Conservation (phyloP, 2,888 invertebrate genomes). For the Callyntrura sp. region DNA sequence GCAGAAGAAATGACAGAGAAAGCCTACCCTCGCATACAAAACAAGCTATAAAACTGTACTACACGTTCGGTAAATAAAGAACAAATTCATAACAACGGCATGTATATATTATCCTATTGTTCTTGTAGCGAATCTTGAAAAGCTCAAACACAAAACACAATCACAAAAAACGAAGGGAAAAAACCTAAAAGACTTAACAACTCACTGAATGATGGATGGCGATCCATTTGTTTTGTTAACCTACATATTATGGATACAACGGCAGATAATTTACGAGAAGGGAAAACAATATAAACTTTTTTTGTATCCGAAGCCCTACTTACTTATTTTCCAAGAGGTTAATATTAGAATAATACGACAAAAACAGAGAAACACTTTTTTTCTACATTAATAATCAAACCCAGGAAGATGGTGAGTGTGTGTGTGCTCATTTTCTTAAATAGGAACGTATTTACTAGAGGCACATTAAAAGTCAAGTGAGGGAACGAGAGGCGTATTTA, state of each 20-base stretch:
- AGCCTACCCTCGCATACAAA: slow-evolving; percentile 6
- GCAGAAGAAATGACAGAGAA: slow-evolving; percentile 47
- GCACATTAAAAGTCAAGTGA: slow-evolving; percentile 18
- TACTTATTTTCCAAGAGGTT: too few species aligned
- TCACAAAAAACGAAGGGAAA: slow-evolving; percentile 10
- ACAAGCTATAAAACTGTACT: too few species aligned
- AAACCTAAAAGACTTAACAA: slow-evolving; percentile 25
- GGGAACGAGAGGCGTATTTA: not conserved
- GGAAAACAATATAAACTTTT: too few species aligned
- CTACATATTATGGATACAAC: slow-evolving; percentile 3
- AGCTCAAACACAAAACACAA: slow-evolving; percentile 19
- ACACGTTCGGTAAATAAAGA: not conserved
- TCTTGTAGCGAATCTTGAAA: not conserved
- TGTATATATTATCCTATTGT: not conserved
- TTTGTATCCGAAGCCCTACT: too few species aligned
- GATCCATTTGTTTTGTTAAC: slow-evolving; percentile 54
- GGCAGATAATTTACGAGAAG: slow-evolving; percentile 20
- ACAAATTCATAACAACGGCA: not conserved
- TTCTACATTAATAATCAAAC: not conserved
- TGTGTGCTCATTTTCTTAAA: too few species aligned
- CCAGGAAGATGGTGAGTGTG: too few species aligned
- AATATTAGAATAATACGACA: too few species aligned
- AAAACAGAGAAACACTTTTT: not conserved
- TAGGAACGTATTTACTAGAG: not conserved
- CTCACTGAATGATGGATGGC: slow-evolving; percentile 54